These are phyloP conservation scores for Gopherus evgoodei DNA, from an alignment of 2,113 vertebrate species.

Conservation along the genomic window DNA sequence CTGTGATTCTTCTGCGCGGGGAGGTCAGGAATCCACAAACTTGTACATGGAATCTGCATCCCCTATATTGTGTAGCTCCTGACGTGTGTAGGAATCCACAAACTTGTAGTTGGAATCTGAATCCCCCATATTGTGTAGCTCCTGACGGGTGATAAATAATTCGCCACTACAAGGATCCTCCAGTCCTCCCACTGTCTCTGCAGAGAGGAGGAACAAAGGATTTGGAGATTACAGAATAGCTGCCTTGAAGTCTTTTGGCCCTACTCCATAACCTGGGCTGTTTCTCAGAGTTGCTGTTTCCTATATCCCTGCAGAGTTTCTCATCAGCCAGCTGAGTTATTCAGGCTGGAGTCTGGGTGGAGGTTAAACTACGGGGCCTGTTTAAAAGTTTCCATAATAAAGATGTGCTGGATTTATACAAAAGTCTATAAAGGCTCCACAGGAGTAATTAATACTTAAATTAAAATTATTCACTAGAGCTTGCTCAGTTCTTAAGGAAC, in stretches of 20 bases:
- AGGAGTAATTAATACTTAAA: slow-evolving; percentile 42
- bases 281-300: neutral
- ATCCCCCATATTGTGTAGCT: neutral
- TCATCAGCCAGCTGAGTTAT: neutral
- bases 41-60: neutral
- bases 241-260: neutral
- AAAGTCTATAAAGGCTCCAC: slow-evolving; percentile 9
- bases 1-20: neutral
- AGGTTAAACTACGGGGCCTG: neutral
- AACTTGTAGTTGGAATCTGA: neutral
- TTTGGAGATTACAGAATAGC: neutral
- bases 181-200: neutral
- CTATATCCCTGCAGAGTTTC: neutral
- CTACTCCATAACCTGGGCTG: neutral
- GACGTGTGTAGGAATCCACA: no score
- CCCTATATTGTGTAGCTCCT: neutral
- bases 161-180: neutral
- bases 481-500: slow-evolving; percentile 56
- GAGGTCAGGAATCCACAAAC: neutral
- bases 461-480: slow-evolving; percentile 40
- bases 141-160: neutral
- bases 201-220: neutral
- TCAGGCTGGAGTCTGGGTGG: slow-evolving; percentile 10
- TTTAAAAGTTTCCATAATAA: slow-evolving; percentile 11
- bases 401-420: neutral